Evolutionary conservation across 2,113 vertebrate genomes (phyloP).

Genomic region (Macrotis lagotis): DNA sequence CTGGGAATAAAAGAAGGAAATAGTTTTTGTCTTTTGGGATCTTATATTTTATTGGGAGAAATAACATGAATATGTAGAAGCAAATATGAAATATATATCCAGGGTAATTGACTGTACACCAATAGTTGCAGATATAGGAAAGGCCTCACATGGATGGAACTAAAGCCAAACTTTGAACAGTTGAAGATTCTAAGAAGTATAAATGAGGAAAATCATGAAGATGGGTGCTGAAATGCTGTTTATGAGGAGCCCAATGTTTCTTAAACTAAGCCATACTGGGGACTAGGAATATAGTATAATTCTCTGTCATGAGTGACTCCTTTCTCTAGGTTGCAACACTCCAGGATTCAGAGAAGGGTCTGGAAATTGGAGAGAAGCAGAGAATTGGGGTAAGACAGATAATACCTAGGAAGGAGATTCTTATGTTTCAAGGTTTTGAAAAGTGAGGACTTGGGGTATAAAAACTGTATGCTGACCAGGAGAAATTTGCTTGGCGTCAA

Average conservation of each 20-base stretch:
- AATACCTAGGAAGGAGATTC: background rate
- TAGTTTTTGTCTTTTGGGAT: background rate
- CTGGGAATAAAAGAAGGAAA: background rate
- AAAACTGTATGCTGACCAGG: background rate
- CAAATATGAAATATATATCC: background rate
- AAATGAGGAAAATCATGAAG: background rate
- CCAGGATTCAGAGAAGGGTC: background rate
- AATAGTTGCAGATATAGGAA: background rate
- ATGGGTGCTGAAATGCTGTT: background rate
- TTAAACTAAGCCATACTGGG: background rate
- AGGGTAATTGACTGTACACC: background rate
- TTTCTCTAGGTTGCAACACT: background rate
- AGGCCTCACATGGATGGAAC: background rate
- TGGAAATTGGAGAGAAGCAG: background rate
- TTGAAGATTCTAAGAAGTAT: background rate
- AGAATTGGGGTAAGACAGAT: background rate
- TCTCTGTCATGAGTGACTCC: background rate
- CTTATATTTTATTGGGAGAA: background rate
- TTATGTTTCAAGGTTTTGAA: background rate
- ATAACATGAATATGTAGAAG: background rate
- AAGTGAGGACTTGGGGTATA: background rate
- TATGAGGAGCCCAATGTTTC: background rate
- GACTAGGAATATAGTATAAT: background rate
- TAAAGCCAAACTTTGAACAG: background rate
- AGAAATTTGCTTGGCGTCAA: background rate